Conservation (phyloP, 1,140 invertebrate species). For the Aphelenchoides besseyi region DNA sequence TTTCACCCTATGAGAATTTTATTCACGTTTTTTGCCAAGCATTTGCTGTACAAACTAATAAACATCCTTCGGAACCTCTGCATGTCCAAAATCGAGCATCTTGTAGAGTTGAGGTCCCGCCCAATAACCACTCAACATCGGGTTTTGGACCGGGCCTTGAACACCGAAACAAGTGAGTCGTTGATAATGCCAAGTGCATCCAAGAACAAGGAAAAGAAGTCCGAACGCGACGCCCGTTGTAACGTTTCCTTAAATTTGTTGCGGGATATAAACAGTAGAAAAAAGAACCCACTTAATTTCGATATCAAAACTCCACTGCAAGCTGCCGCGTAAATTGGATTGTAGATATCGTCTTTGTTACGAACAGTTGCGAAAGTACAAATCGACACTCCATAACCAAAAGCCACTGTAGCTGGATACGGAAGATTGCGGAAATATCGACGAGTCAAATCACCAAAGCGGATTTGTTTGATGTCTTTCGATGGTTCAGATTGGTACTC, state of each 20-base stretch:
- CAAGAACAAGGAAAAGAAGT: not conserved
- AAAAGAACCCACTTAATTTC: conserved; percentile 40
- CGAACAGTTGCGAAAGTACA: conserved; percentile 49
- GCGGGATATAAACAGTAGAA: conserved; percentile 8
- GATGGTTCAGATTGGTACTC: not conserved
- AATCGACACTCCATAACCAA: conserved; percentile 48
- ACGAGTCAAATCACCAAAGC: conserved; percentile 15
- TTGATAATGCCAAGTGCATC: conserved; percentile 6
- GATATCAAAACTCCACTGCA: conserved; percentile 37
- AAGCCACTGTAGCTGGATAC: conserved; percentile 42
- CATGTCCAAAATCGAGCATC: not conserved
- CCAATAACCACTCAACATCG: not conserved
- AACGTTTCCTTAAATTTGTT: conserved; percentile 6
- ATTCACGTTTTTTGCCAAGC: not conserved
- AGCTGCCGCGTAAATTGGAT: conserved; percentile 39
- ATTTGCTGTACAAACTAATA: not conserved
- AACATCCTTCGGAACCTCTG: not conserved
- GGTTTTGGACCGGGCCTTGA: not conserved
- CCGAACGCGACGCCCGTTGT: not conserved
- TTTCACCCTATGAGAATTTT: not conserved
- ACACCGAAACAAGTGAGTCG: conserved; percentile 12
- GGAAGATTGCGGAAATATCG: conserved; percentile 36
- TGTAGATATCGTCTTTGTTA: conserved; percentile 52
- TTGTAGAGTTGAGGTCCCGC: not conserved
- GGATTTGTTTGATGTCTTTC: conserved; percentile 4